Evolutionary conservation across 1,140 invertebrate species (phyloP).

Genomic region (Mycetomoellerius zeteki): DNA sequence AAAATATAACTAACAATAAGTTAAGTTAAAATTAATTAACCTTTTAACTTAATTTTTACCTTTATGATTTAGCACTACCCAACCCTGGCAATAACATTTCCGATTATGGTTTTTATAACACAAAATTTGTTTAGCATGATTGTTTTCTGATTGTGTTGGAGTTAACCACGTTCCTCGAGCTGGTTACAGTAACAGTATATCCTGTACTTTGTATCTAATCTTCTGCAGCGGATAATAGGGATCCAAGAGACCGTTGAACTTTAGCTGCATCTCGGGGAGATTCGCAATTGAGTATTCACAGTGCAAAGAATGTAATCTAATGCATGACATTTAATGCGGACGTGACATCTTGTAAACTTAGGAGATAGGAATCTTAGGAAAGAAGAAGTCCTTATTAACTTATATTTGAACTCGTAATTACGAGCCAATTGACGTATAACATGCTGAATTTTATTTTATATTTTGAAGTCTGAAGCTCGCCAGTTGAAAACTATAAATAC

Average conservation of each 20-base stretch:
- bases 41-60: too few species aligned
- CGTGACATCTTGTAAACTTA: constrained; percentile 9
- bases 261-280: constrained; percentile 19
- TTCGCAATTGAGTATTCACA: constrained; percentile 24
- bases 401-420: background rate
- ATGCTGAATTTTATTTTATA: background rate
- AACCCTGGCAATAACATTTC: background rate
- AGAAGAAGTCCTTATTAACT: constrained; percentile 12
- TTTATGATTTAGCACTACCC: too few species aligned
- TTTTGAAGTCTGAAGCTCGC: background rate
- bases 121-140: background rate
- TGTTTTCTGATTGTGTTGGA: constrained; percentile 20
- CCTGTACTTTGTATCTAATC: constrained; percentile 45
- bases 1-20: too few species aligned
- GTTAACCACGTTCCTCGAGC: background rate
- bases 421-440: background rate
- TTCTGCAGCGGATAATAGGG: constrained; percentile 32
- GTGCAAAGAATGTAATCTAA: constrained; percentile 30
- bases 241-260: constrained; percentile 49
- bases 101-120: background rate
- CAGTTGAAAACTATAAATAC: background rate
- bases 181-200: constrained; percentile 31
- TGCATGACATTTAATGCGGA: constrained; percentile 50
- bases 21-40: too few species aligned
- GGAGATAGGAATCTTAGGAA: background rate